Percentiles rank a stretch among this genome's conserved stretches.
Evolutionary conservation across 2,113 vertebrate species (phyloP).

Genomic region (Capreolus pygargus): DNA sequence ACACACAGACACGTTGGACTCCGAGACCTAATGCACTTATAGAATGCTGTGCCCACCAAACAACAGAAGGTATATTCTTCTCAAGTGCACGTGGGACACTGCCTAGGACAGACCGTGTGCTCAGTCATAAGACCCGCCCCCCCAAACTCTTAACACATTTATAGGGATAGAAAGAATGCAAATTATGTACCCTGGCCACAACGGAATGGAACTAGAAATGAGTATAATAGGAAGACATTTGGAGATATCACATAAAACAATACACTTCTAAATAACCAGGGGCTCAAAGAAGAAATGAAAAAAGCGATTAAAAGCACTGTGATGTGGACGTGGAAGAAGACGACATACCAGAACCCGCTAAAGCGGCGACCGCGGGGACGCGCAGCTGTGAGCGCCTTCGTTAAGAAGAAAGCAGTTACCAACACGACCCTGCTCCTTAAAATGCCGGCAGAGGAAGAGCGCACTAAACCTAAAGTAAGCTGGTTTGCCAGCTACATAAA

Average conservation of each 20-base stretch:
- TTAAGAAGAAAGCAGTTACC: not conserved
- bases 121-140: not conserved
- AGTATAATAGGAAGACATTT: not conserved
- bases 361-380: not conserved
- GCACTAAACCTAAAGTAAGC: not conserved
- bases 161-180: not conserved
- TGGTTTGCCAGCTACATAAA: not conserved
- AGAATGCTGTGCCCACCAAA: not conserved
- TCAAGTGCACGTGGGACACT: not conserved
- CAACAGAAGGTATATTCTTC: accelerated
- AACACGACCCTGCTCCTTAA: not conserved
- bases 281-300: not conserved
- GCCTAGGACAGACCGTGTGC: not conserved
- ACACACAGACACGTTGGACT: not conserved
- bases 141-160: not conserved
- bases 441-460: not conserved
- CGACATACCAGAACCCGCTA: too few relatives aligned
- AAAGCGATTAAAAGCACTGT: not conserved
- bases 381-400: accelerated
- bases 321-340: not conserved
- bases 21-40: accelerated
- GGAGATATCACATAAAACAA: not conserved
- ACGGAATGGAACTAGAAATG: not conserved
- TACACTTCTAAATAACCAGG: not conserved
- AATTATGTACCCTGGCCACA: not conserved